Percentiles rank a stretch among this genome's conserved stretches.
Conservation (phyloP, 2,888 invertebrate species). For the Chaitophorus viminalis region DNA sequence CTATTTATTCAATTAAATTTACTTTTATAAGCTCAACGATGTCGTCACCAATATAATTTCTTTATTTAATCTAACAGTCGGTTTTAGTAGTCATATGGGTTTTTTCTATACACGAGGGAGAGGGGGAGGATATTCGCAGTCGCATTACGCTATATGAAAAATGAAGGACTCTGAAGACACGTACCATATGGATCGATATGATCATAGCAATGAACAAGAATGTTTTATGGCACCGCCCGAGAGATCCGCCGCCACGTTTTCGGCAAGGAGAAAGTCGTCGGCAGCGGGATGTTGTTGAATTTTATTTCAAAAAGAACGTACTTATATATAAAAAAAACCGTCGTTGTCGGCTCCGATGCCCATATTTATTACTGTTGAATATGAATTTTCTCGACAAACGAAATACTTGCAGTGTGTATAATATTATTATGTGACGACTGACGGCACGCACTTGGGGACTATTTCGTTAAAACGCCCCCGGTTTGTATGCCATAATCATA, state of each 20-base stretch:
- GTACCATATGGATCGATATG: neutral
- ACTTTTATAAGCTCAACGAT: neutral
- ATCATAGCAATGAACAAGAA: neutral
- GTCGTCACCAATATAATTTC: neutral
- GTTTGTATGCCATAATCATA: too few species aligned
- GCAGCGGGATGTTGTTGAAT: neutral
- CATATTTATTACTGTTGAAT: neutral
- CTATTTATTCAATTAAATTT: slow-evolving; percentile 7
- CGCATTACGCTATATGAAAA: neutral
- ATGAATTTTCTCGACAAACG: neutral
- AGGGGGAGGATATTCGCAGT: neutral
- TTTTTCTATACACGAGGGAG: neutral
- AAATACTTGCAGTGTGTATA: neutral
- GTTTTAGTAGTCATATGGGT: neutral
- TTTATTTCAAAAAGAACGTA: slow-evolving; percentile 9
- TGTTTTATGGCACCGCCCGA: slow-evolving; percentile 11
- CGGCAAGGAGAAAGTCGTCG: slow-evolving; percentile 21
- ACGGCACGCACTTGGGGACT: too few species aligned
- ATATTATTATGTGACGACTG: too few species aligned
- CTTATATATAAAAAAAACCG: too few species aligned
- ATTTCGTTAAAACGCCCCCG: too few species aligned
- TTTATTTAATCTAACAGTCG: neutral
- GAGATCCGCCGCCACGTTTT: slow-evolving; percentile 20
- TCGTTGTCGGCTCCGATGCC: neutral
- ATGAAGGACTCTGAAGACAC: neutral